Conservation (phyloP, 2,113 vertebrate species). For the Gambusia affinis region DNA sequence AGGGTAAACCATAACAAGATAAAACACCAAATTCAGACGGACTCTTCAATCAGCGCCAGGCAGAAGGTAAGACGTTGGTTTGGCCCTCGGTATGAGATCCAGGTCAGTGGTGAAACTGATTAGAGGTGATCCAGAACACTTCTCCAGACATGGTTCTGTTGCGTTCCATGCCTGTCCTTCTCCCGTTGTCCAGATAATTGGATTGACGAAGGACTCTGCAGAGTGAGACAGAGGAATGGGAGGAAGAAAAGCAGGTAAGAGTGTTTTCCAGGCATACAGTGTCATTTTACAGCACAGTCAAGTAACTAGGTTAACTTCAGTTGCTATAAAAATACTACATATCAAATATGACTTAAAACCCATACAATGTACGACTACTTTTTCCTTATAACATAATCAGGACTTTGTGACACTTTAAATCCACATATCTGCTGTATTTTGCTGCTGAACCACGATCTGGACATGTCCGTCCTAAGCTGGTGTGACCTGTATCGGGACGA, state of each 20-base stretch:
- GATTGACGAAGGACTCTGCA: slow-evolving; percentile 50
- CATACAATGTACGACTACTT: too few relatives aligned
- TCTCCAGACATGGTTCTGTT: slow-evolving; percentile 75
- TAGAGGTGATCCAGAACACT: slow-evolving; percentile 37
- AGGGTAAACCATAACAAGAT: slow-evolving; percentile 12
- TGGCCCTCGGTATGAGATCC: not conserved
- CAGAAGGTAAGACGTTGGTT: slow-evolving; percentile 10
- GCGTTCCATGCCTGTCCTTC: slow-evolving; percentile 79
- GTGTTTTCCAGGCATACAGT: too few relatives aligned
- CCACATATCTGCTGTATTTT: slow-evolving; percentile 20
- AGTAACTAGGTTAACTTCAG: too few relatives aligned
- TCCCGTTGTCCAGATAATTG: slow-evolving; percentile 51
- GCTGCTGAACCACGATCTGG: slow-evolving; percentile 26
- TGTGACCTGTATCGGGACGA: slow-evolving; percentile 8
- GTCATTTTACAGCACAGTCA: too few relatives aligned
- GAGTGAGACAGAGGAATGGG: slow-evolving; percentile 25
- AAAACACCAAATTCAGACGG: slow-evolving; percentile 18
- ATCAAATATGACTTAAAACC: too few relatives aligned
- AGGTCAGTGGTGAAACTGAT: slow-evolving; percentile 59
- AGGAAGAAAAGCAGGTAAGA: slow-evolving; percentile 30
- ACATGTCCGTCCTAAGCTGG: slow-evolving; percentile 17
- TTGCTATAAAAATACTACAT: too few relatives aligned
- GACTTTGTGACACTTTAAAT: not conserved
- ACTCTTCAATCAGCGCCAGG: slow-evolving; percentile 1
- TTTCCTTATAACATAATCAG: not conserved